These are phyloP conservation scores for Otocyon megalotis DNA, from an alignment of 2,113 vertebrate species.

Conservation along the genomic window DNA sequence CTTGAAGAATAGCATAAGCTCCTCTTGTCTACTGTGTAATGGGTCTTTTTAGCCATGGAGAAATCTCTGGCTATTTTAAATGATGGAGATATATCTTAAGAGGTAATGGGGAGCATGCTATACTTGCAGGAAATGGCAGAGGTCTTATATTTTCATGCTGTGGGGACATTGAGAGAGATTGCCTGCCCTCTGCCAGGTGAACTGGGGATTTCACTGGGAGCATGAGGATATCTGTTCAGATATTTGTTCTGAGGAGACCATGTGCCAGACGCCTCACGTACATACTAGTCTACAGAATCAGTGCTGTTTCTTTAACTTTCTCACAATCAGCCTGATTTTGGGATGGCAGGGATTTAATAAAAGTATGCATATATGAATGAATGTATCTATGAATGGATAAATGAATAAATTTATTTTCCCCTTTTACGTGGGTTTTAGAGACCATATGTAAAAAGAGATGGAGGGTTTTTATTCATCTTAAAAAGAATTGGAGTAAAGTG, in stretches of 20 bases:
- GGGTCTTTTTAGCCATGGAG: not conserved
- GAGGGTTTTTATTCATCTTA: not conserved
- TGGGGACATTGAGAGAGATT: not conserved
- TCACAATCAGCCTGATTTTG: not conserved
- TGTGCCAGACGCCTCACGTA: not conserved
- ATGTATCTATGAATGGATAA: not conserved
- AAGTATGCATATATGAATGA: not conserved
- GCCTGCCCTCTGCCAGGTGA: not conserved
- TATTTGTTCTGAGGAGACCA: not conserved
- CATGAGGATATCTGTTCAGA: not conserved
- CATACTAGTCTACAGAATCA: not conserved
- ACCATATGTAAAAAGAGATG: not conserved
- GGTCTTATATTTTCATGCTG: not conserved
- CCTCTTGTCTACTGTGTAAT: not conserved
- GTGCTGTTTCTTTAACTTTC: not conserved
- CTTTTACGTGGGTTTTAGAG: constrained; percentile 43
- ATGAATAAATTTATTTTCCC: not conserved
- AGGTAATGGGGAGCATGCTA: not conserved
- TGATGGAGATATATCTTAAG: not conserved
- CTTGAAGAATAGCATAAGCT: not conserved
- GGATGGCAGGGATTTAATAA: not conserved
- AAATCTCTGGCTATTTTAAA: not conserved
- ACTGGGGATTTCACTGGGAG: not conserved
- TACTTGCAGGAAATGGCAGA: not conserved
- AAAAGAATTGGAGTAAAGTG: not conserved